Conservation (phyloP, 2,888 invertebrate species). For the Philaethria dido region DNA sequence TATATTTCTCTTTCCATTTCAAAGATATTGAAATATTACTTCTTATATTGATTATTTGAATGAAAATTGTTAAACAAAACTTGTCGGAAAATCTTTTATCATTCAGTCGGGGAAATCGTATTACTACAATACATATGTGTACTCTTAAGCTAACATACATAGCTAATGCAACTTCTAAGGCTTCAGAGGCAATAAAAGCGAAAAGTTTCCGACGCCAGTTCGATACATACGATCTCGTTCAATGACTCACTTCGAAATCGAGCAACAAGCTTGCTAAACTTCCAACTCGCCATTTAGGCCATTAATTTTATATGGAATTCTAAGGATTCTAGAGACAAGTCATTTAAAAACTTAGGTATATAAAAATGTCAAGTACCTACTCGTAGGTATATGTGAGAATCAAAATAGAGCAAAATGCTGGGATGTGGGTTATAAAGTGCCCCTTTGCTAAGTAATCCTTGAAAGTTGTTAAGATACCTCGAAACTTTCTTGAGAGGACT, state of each 20-base stretch:
- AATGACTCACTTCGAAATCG: conserved; percentile 63
- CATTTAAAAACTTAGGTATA: background rate
- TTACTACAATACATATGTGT: conserved; percentile 28
- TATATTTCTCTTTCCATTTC: background rate
- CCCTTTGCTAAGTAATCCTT: conserved; percentile 56
- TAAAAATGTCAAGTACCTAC: conserved; percentile 24
- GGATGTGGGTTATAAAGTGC: conserved; percentile 56
- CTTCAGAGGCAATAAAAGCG: conserved; percentile 63
- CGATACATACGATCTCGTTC: conserved; percentile 59
- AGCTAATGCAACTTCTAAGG: conserved; percentile 61
- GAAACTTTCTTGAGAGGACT: conserved; percentile 59
- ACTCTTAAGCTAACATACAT: conserved; percentile 41
- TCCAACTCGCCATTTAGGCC: conserved; percentile 47
- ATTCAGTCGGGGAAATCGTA: conserved; percentile 31
- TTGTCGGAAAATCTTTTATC: conserved; percentile 7
- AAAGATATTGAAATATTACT: background rate
- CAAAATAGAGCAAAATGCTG: conserved; percentile 36
- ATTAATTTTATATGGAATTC: conserved; percentile 53
- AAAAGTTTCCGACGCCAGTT: conserved; percentile 54
- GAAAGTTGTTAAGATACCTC: conserved; percentile 64
- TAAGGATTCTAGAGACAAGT: conserved; percentile 44
- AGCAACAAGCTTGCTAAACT: conserved; percentile 61
- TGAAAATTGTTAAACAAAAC: conserved; percentile 11
- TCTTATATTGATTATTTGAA: background rate
- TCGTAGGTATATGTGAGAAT: background rate